Conservation (phyloP, 1,140 invertebrate genomes). For the Drosophila bocqueti region DNA sequence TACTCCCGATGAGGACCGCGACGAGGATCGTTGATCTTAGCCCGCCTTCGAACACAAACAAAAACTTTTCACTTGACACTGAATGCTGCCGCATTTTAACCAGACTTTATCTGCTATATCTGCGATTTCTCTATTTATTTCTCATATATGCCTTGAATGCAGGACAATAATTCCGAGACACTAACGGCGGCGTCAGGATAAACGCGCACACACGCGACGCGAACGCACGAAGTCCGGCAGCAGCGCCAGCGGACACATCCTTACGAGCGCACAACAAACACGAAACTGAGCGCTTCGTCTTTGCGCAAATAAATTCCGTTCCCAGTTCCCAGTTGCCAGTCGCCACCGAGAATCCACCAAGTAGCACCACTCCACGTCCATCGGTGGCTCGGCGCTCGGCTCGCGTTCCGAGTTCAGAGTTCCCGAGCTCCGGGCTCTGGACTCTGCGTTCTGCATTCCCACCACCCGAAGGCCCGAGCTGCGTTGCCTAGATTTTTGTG, state of each 20-base stretch:
- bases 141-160: conserved; percentile 1
- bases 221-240: conserved; percentile 79
- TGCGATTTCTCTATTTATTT: conserved; percentile 2
- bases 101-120: neutral
- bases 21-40: conserved; percentile 12
- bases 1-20: conserved; percentile 24
- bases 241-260: conserved; percentile 82
- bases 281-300: conserved; percentile 82
- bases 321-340: conserved; percentile 28
- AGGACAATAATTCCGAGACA: conserved; percentile 29
- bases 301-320: conserved; percentile 80
- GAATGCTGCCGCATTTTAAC: conserved; percentile 48
- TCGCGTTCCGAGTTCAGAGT: conserved; percentile 16
- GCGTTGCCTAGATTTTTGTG: conserved; percentile 63
- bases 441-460: conserved; percentile 21
- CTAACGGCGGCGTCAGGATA: conserved; percentile 57
- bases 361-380: conserved; percentile 25
- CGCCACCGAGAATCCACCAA: conserved; percentile 17
- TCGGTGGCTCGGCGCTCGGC: conserved; percentile 19
- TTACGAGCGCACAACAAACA: conserved; percentile 85
- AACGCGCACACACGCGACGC: conserved; percentile 79
- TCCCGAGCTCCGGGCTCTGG: conserved; percentile 9
- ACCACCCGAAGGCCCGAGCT: conserved; percentile 51
- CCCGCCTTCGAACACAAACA: conserved; percentile 50
- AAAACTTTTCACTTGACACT: conserved; percentile 51